Conservation (phyloP, 2,113 vertebrate genomes). For the Protobothrops flavoviridis region DNA sequence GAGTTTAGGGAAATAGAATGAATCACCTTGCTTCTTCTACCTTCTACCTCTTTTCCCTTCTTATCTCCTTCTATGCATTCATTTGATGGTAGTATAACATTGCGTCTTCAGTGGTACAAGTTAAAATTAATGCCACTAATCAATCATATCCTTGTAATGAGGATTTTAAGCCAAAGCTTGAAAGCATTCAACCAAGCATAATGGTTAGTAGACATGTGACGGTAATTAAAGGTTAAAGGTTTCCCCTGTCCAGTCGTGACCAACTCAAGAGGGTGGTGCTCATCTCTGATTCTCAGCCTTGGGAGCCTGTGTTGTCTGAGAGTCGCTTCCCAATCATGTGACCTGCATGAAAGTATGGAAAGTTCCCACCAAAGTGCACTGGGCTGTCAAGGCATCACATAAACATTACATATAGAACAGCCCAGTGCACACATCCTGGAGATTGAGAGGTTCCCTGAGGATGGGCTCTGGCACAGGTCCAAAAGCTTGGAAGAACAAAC, state of each 20-base stretch:
- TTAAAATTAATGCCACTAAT: not conserved
- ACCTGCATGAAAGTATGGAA: no score
- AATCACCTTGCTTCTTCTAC: not conserved
- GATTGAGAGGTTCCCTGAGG: no score
- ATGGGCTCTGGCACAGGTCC: no score
- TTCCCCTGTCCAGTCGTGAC: not conserved
- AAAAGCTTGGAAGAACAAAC: no score
- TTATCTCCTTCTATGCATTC: not conserved
- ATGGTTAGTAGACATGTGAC: not conserved
- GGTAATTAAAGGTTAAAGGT: not conserved
- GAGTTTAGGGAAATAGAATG: not conserved
- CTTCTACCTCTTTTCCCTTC: not conserved
- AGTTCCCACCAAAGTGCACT: no score
- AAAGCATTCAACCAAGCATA: not conserved
- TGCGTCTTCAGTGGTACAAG: not conserved
- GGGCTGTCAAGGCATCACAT: no score
- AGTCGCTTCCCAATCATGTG: no score
- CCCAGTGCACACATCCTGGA: no score
- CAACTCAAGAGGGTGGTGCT: no score
- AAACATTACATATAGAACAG: no score
- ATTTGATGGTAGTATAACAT: not conserved
- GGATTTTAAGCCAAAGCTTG: not conserved
- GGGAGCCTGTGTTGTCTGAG: no score
- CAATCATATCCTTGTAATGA: not conserved
- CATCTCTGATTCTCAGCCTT: no score